Conservation (phyloP, 1,140 invertebrate species). For the Drosophila bipectinata region DNA sequence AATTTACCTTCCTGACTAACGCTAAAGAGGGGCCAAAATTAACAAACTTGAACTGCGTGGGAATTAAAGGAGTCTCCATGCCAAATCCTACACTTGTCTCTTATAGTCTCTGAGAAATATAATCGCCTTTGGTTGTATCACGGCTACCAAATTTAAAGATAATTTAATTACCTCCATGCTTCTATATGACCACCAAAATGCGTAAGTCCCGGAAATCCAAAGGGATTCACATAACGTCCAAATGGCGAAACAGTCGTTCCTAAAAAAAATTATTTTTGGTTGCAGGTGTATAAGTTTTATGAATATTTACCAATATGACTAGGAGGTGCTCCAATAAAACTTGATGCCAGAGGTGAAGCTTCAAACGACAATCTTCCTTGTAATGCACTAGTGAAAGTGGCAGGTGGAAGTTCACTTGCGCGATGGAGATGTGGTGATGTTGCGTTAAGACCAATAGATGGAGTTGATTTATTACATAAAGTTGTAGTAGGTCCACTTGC, state of each 20-base stretch:
- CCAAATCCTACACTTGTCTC: too few relatives aligned
- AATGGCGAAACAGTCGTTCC: slow-evolving; percentile 89
- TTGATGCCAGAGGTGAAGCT: slow-evolving; percentile 86
- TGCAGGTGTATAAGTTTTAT: background rate
- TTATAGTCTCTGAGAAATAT: too few relatives aligned
- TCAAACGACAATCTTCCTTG: slow-evolving; percentile 85
- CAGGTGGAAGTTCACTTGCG: slow-evolving; percentile 82
- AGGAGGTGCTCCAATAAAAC: slow-evolving; percentile 86
- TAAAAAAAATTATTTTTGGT: background rate
- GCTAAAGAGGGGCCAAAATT: too few relatives aligned
- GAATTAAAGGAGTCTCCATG: too few relatives aligned
- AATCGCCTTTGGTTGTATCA: too few relatives aligned
- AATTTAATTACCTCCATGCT: slow-evolving; percentile 87
- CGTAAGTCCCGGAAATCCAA: slow-evolving; percentile 86
- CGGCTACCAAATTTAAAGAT: background rate
- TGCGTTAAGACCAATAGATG: slow-evolving; percentile 85
- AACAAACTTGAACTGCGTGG: too few relatives aligned
- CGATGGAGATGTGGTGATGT: slow-evolving; percentile 77
- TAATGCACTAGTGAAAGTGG: slow-evolving; percentile 58
- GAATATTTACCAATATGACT: slow-evolving; percentile 86
- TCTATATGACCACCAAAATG: slow-evolving; percentile 88
- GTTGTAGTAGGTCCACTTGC: slow-evolving; percentile 86
- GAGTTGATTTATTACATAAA: slow-evolving; percentile 84
- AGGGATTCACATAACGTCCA: slow-evolving; percentile 87
- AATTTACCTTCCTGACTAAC: too few relatives aligned